These are phyloP conservation scores for Acleris cristana DNA, from an alignment of 2,888 invertebrate species.

Conservation along the genomic window DNA sequence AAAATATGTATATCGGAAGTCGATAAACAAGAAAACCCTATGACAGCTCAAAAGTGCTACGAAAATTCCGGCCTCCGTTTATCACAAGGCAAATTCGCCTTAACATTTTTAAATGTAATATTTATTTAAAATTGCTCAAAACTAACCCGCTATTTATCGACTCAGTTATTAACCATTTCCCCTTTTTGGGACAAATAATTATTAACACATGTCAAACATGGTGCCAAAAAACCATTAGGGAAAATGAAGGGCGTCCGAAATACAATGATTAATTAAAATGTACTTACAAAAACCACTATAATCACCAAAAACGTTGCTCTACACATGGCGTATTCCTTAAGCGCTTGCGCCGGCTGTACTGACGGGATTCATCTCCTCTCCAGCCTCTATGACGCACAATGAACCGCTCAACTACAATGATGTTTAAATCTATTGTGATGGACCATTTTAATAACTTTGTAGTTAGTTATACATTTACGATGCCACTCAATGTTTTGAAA, in stretches of 20 bases:
- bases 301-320: constrained; percentile 47
- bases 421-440: constrained; percentile 18
- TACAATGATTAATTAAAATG: background rate
- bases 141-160: too few species aligned
- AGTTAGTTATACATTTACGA: background rate
- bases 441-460: constrained; percentile 13
- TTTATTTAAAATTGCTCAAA: background rate
- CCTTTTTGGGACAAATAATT: too few species aligned
- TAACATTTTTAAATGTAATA: too few species aligned
- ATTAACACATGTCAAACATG: too few species aligned
- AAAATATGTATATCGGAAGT: too few species aligned
- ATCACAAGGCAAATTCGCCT: too few species aligned
- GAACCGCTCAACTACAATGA: background rate
- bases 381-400: background rate
- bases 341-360: constrained; percentile 42
- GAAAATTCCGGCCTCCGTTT: too few species aligned
- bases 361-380: constrained; percentile 38
- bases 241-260: background rate
- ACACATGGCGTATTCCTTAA: constrained; percentile 49
- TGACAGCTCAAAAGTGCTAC: too few species aligned
- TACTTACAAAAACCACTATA: constrained; percentile 38
- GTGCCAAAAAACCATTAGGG: background rate
- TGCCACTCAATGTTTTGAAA: background rate
- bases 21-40: too few species aligned
- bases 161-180: too few species aligned